phyloP scores from a whole-genome alignment of 1,140 invertebrate genomes.

The Brachionus koreanus region DNA sequence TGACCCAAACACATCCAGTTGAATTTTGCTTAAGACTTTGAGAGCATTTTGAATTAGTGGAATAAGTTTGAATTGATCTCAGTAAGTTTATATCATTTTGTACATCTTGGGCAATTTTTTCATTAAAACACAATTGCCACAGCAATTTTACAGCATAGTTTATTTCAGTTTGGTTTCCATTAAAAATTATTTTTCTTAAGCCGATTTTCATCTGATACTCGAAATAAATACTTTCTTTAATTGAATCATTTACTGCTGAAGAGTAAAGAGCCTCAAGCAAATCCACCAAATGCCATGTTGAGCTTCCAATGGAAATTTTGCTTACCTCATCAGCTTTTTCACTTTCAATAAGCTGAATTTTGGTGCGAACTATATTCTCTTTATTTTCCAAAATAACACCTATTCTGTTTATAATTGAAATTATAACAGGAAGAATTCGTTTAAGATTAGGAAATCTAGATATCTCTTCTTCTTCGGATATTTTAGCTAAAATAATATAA shows the following conservation, averaged over 20 bases:
- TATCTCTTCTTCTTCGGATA: slow-evolving; percentile 4
- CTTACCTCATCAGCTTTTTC: not conserved
- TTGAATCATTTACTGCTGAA: slow-evolving; percentile 29
- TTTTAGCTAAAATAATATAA: slow-evolving; percentile 29
- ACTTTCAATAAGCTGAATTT: not conserved
- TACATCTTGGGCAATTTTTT: not conserved
- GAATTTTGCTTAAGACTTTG: not conserved
- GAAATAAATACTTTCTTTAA: slow-evolving; percentile 24
- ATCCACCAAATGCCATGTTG: not conserved
- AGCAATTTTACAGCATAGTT: not conserved
- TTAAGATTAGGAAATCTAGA: not conserved
- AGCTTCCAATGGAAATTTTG: not conserved
- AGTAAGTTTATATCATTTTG: not conserved
- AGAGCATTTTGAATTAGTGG: not conserved
- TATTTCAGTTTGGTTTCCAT: slow-evolving; percentile 25
- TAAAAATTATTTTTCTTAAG: not conserved
- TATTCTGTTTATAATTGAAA: not conserved
- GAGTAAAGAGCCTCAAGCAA: not conserved
- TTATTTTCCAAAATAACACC: not conserved
- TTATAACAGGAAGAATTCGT: not conserved
- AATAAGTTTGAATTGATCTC: not conserved
- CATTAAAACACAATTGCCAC: slow-evolving; percentile 41
- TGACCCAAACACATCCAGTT: not conserved
- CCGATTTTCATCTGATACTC: not conserved
- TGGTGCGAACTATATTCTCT: not conserved